A percentile compares a stretch with the other conserved stretches of the same genome.
These are phyloP conservation scores for Hartigia nigra DNA, from an alignment of 2,888 invertebrate genomes.

Conservation along the genomic window DNA sequence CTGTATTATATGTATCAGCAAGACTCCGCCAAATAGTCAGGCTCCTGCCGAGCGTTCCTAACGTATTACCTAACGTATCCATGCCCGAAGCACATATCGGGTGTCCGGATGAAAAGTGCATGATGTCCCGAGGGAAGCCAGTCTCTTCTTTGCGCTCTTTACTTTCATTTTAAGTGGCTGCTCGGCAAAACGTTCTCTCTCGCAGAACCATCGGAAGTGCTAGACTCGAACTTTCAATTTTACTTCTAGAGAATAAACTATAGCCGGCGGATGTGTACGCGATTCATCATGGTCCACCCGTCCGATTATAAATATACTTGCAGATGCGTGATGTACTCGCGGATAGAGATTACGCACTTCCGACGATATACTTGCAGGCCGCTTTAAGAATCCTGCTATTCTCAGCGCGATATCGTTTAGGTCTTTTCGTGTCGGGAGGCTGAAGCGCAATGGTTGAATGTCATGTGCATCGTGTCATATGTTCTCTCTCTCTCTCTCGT, in stretches of 20 bases:
- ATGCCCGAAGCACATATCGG: neutral
- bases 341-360: no score
- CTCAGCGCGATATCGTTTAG: no score
- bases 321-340: no score
- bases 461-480: no score
- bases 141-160: neutral
- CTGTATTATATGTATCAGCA: neutral
- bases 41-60: neutral
- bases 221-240: neutral
- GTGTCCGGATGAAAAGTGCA: neutral
- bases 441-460: neutral
- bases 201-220: neutral
- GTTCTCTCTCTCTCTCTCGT: neutral
- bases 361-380: no score
- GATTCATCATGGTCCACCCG: no score
- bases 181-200: neutral
- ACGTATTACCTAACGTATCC: neutral
- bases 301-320: no score
- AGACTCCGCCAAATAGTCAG: neutral
- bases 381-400: no score
- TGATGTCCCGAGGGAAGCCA: neutral
- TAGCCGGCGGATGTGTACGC: no score
- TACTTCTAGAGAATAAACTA: no score
- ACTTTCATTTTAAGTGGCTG: neutral
- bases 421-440: neutral